These are phyloP conservation scores for Stenolophus ochropezus DNA, from an alignment of 2,888 invertebrate genomes.

Conservation along the genomic window DNA sequence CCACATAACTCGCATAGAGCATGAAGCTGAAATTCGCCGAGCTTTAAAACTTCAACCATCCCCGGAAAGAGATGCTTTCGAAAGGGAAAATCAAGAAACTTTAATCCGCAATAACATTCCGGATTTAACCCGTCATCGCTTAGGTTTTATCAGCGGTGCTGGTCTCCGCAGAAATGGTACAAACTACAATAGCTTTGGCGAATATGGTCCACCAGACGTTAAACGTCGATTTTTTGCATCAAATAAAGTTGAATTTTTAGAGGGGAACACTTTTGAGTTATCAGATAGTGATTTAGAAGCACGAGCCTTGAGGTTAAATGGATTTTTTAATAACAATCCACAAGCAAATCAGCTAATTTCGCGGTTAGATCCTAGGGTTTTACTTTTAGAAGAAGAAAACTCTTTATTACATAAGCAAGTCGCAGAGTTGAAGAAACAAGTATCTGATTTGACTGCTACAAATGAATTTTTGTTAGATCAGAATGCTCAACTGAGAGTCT, in stretches of 20 bases:
- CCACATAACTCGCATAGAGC: constrained; percentile 71
- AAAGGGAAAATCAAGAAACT: constrained; percentile 44
- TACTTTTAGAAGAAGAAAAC: constrained; percentile 81
- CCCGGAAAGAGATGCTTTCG: constrained; percentile 55
- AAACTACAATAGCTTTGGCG: constrained; percentile 68
- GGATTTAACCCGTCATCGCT: constrained; percentile 43
- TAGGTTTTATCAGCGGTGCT: constrained; percentile 43
- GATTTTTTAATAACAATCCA: constrained; percentile 55
- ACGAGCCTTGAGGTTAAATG: constrained; percentile 56
- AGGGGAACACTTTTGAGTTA: constrained; percentile 56
- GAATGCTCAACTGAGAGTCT: constrained; percentile 82
- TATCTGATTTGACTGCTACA: constrained; percentile 82
- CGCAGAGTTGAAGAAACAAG: constrained; percentile 82
- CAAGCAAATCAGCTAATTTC: constrained; percentile 61
- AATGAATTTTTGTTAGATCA: constrained; percentile 87
- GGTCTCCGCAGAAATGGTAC: constrained; percentile 65
- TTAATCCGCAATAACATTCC: constrained; percentile 38
- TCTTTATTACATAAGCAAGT: constrained; percentile 79
- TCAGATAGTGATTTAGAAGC: constrained; percentile 60
- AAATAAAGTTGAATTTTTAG: constrained; percentile 61
- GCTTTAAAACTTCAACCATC: constrained; percentile 50
- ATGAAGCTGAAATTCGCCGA: constrained; percentile 70
- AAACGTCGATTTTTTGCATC: constrained; percentile 69
- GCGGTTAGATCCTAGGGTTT: constrained; percentile 66
- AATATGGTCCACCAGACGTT: constrained; percentile 69